These are phyloP conservation scores for Gasterosteus nipponicus DNA, from an alignment of 2,113 vertebrate species.

Conservation along the genomic window DNA sequence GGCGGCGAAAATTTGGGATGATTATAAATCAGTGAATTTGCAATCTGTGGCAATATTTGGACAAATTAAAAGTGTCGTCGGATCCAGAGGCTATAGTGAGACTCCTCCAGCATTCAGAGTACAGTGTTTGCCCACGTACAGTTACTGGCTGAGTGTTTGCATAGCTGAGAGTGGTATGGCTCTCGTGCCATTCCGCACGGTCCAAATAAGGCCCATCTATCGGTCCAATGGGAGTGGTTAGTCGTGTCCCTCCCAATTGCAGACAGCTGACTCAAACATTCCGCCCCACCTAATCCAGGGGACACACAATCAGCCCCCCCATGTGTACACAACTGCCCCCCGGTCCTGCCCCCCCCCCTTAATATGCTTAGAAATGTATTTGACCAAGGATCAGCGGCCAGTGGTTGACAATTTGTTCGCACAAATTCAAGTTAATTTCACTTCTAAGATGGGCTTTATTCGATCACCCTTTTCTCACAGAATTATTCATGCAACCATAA, in stretches of 20 bases:
- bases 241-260: conserved; percentile 39
- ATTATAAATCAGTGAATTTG: not conserved
- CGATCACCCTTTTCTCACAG: conserved; percentile 7
- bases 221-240: conserved; percentile 54
- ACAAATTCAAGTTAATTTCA: not conserved
- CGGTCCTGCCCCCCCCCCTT: conserved; percentile 9
- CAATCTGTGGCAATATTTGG: not conserved
- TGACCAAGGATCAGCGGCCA: conserved; percentile 12
- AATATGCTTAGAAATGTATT: conserved; percentile 25
- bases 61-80: not conserved
- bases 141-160: conserved; percentile 24
- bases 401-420: not conserved
- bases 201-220: conserved; percentile 70
- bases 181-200: conserved; percentile 43
- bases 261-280: conserved; percentile 72
- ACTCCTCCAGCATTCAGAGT: not conserved
- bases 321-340: conserved; percentile 15
- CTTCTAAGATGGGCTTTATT: not conserved
- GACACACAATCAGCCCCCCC: conserved; percentile 21
- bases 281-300: conserved; percentile 45
- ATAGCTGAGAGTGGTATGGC: conserved; percentile 40
- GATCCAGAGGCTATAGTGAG: not conserved
- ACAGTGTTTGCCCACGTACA: conserved; percentile 20
- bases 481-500: conserved; percentile 21
- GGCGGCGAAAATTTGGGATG: not conserved